phyloP scores from a whole-genome alignment of 2,797 vertebrate genomes.

The Mus minutoides region DNA sequence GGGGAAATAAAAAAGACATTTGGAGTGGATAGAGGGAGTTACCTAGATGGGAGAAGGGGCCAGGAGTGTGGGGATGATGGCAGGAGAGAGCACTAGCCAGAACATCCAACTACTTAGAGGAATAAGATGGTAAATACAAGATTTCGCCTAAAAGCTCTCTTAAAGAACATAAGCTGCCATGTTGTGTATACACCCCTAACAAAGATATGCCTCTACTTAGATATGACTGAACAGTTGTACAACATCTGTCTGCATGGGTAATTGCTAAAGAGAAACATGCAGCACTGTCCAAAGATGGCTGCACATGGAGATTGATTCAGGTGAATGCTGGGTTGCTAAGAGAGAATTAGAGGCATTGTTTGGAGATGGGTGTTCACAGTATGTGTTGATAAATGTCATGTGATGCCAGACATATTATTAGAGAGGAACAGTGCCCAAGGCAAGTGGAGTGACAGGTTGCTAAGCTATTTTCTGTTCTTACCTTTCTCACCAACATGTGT shows the following conservation, averaged over 20 bases:
- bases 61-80: too few relatives aligned
- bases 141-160: not conserved
- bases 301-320: not conserved
- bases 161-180: not conserved
- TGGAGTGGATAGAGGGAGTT: too few relatives aligned
- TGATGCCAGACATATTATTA: not conserved
- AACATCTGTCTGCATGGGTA: not conserved
- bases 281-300: not conserved
- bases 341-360: not conserved
- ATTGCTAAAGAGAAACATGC: not conserved
- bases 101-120: not conserved
- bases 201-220: not conserved
- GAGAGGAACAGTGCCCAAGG: not conserved
- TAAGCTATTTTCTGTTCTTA: not conserved
- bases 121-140: not conserved
- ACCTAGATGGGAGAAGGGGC: too few relatives aligned
- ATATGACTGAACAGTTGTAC: not conserved
- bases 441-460: not conserved
- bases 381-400: not conserved
- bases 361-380: not conserved
- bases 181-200: not conserved
- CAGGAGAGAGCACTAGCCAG: not conserved
- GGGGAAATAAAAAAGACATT: too few relatives aligned
- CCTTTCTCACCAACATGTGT: too few relatives aligned
- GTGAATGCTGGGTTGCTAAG: not conserved